Evolutionary conservation across 1,140 invertebrate genomes (phyloP).

Genomic region (Tribolium castaneum): DNA sequence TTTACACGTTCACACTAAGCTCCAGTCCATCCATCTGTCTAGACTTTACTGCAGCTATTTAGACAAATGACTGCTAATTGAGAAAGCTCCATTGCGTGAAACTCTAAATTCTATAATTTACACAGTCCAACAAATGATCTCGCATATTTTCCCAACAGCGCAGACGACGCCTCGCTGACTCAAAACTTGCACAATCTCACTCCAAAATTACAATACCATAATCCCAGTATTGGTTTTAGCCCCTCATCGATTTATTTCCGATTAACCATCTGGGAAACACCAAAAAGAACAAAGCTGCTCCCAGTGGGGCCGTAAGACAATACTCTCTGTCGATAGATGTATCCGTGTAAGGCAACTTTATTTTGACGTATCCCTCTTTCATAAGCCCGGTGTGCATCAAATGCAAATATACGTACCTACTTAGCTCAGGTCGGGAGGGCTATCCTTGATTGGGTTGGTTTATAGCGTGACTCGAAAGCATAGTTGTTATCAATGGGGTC

Average conservation of each 20-base stretch:
- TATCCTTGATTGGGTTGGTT: not conserved
- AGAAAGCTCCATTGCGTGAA: constrained; percentile 39
- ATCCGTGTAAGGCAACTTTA: not conserved
- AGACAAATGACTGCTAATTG: constrained; percentile 52
- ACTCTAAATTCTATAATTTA: constrained; percentile 35
- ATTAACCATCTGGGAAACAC: not conserved
- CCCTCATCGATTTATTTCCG: not conserved
- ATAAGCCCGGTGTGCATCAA: not conserved
- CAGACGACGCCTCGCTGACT: not conserved
- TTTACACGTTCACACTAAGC: constrained; percentile 24
- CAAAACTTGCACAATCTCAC: not conserved
- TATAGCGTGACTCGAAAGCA: not conserved
- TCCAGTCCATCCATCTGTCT: constrained; percentile 36
- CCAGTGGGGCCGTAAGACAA: not conserved
- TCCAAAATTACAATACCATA: not conserved
- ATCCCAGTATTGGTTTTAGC: not conserved
- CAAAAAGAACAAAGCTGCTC: not conserved
- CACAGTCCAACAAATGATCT: constrained; percentile 32
- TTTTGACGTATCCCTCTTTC: not conserved
- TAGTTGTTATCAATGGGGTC: not conserved
- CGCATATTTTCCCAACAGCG: constrained; percentile 8
- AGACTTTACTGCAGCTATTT: constrained; percentile 51
- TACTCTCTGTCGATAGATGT: not conserved
- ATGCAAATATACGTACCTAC: not conserved
- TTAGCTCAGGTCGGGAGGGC: not conserved